Conservation (phyloP, 2,888 invertebrate species). For the Scotopteryx bipunctaria region DNA sequence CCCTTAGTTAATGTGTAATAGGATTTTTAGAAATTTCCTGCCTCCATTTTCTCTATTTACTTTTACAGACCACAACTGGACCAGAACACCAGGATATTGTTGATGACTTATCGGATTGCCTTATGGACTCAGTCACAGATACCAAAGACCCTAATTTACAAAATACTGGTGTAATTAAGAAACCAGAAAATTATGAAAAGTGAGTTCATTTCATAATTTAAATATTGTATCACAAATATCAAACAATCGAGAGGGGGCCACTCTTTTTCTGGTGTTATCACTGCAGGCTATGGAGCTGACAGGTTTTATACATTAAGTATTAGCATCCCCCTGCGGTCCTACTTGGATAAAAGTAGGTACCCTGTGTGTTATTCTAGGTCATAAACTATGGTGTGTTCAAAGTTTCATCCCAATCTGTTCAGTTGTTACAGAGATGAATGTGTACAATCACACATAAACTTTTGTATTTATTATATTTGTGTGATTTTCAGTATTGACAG, state of each 20-base stretch:
- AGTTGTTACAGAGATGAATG: too few species aligned
- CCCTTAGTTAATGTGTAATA: background rate
- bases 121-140: background rate
- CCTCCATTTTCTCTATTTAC: background rate
- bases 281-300: too few species aligned
- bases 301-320: too few species aligned
- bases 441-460: too few species aligned
- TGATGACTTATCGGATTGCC: background rate
- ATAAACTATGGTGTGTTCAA: too few species aligned
- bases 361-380: too few species aligned
- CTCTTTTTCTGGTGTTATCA: too few species aligned
- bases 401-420: too few species aligned
- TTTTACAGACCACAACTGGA: conserved; percentile 1
- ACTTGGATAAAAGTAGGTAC: too few species aligned
- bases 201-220: background rate
- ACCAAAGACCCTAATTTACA: background rate
- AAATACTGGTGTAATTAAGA: background rate
- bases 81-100: background rate
- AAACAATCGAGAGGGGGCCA: too few species aligned
- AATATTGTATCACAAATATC: background rate
- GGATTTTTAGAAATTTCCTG: background rate
- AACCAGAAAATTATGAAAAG: background rate
- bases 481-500: conserved; percentile 8
- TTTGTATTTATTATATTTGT: too few species aligned
- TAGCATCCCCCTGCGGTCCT: too few species aligned